Evolutionary conservation across 2,113 vertebrate genomes (phyloP), one percentile per base, ranked within the genome.

Genomic region (Poicephalus gulielmi): DNA sequence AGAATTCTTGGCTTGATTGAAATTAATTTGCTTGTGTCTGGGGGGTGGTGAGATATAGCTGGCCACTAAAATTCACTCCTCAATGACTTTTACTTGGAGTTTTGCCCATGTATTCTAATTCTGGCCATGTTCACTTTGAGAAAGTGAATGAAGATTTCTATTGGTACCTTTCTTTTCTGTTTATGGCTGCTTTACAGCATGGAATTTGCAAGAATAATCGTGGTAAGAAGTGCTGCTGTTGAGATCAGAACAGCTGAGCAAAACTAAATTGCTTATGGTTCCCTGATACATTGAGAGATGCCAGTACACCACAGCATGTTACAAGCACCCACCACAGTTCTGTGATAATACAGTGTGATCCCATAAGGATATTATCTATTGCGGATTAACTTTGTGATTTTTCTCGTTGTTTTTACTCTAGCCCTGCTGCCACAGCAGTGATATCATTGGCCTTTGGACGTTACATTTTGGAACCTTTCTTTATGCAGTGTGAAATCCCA

Each of bases 401-500:
- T 86, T 80, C 3, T 67, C 73, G 67, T 95, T 76, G 74, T 87
- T 22, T 94, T 52, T 78, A 37, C 94, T 79, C 53, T 70, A 99
- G 99, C 82, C 99, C 99, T 93, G 99, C 99, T 96, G 98, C 97
- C 15, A 98, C 99, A 83, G 99, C 99, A 67, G 99, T 99, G 96
- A 99, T 99, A 96, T 98, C 99, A 8, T 91, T 99, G 97, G 99
- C 99, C 22, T 99, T 99, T 97, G 99, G 99, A 86, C 99, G 98
- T 23, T 99, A 99, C 94, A 98, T 99, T 92, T 97, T 99, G 97
- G 99, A 99, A 70, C 99, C 99, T 39, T 98, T 99, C 90, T 99
- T 99, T 94, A 99, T 99, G 98, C 99, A 99, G 6, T 99, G 99
- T 96, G 98, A 96, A 73, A 98, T 99, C 73, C 99, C 99, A 33